phyloP scores from a whole-genome alignment of 2,888 invertebrate species.

The Caenorhabditis japonica region DNA sequence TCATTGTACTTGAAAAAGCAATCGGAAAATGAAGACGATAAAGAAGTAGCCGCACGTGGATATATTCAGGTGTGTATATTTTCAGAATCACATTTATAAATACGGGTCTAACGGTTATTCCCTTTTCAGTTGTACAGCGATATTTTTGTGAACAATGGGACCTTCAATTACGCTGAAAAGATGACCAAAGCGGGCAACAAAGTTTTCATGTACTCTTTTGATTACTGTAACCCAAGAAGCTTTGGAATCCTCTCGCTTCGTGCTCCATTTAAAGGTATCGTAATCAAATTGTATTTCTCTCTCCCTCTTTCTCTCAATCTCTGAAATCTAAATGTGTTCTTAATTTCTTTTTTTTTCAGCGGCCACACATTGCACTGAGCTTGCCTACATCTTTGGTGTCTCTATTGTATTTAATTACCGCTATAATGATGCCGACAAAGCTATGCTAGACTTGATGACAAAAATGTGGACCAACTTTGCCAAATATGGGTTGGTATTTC shows the following conservation, averaged over 20 bases:
- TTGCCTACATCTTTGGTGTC: constrained; percentile 71
- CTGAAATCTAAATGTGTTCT: background rate
- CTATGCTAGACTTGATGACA: constrained; percentile 69
- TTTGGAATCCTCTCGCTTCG: constrained; percentile 64
- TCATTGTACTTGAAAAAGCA: constrained; percentile 62
- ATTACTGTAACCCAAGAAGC: constrained; percentile 68
- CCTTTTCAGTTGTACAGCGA: constrained; percentile 69
- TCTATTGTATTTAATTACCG: constrained; percentile 70
- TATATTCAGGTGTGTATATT: constrained; percentile 62
- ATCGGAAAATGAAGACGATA: constrained; percentile 61
- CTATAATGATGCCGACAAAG: constrained; percentile 64
- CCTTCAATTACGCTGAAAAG: constrained; percentile 59
- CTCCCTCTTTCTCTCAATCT: background rate
- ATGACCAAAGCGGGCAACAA: constrained; percentile 63
- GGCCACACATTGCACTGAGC: constrained; percentile 71
- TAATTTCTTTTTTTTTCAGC: constrained; percentile 39
- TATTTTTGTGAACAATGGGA: constrained; percentile 67
- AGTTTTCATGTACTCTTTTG: constrained; percentile 68
- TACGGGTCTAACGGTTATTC: constrained; percentile 1
- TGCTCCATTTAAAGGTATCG: constrained; percentile 71
- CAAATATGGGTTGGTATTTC: constrained; percentile 69
- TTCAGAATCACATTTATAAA: background rate
- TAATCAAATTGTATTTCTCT: too few relatives aligned
- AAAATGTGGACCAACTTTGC: constrained; percentile 74
- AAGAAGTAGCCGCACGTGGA: constrained; percentile 60